A percentile compares a stretch with the other conserved stretches of the same genome.
These are phyloP conservation scores for Amphimallon solstitiale DNA, from an alignment of 2,888 invertebrate genomes.

Conservation along the genomic window DNA sequence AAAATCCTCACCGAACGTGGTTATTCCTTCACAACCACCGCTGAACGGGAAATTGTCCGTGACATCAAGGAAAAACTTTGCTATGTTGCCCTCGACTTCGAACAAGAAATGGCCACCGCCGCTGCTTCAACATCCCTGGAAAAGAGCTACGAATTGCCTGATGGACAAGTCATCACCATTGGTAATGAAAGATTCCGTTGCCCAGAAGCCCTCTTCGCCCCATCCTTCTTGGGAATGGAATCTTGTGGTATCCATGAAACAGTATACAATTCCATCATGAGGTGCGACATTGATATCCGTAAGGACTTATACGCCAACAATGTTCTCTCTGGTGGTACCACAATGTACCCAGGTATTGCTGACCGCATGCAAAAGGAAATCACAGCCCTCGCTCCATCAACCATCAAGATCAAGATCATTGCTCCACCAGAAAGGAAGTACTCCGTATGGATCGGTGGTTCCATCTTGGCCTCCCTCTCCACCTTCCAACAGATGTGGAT, in stretches of 20 bases:
- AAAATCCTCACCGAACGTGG: constrained; percentile 92
- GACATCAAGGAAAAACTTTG: constrained; percentile 96
- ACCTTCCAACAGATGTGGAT: constrained; percentile 96
- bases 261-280: constrained; percentile 97
- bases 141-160: constrained; percentile 92
- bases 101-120: constrained; percentile 95
- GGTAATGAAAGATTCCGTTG: constrained; percentile 90
- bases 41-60: constrained; percentile 93
- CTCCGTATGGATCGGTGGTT: constrained; percentile 98
- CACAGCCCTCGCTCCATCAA: constrained; percentile 88
- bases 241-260: constrained; percentile 93
- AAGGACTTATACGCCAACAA: constrained; percentile 94
- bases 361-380: constrained; percentile 98
- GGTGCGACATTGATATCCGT: constrained; percentile 95
- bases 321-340: constrained; percentile 90
- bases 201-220: constrained; percentile 91
- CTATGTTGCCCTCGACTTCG: constrained; percentile 93
- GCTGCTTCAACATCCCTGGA: constrained; percentile 90
- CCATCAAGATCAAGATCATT: constrained; percentile 94
- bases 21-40: constrained; percentile 91
- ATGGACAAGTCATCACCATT: constrained; percentile 90
- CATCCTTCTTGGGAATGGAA: constrained; percentile 92
- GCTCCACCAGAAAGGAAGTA: constrained; percentile 97
- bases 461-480: constrained; percentile 91
- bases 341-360: constrained; percentile 94